phyloP scores from a whole-genome alignment of 1,140 invertebrate genomes.

The Rhagoletis pomonella region DNA sequence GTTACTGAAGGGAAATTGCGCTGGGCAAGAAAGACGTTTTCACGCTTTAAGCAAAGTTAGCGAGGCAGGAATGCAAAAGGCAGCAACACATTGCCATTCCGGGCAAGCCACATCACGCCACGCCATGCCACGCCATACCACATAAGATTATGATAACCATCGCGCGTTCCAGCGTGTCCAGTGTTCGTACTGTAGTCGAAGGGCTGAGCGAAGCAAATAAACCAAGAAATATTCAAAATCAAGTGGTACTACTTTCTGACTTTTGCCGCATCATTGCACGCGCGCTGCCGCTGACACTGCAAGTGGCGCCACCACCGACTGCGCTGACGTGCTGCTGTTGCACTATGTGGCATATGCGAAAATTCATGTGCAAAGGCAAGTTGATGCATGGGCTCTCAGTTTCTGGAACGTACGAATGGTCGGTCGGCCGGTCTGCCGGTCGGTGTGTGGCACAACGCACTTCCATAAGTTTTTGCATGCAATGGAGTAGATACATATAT shows the following conservation, averaged over 20 bases:
- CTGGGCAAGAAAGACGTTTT: neutral
- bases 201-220: neutral
- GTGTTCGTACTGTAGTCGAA: neutral
- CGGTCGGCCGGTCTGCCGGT: neutral
- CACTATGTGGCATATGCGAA: constrained; percentile 21
- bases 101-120: neutral
- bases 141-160: neutral
- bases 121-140: neutral
- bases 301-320: neutral
- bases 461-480: neutral
- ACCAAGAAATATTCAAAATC: neutral
- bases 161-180: neutral
- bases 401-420: neutral
- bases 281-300: neutral
- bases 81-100: neutral
- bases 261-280: neutral
- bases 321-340: neutral
- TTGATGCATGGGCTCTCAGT: neutral
- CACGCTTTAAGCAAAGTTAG: neutral
- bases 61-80: neutral
- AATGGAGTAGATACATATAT: neutral
- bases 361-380: neutral
- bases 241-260: neutral
- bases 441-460: neutral
- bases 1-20: too few species aligned